Conservation (phyloP, 2,888 invertebrate species). For the Elgonia sp. region DNA sequence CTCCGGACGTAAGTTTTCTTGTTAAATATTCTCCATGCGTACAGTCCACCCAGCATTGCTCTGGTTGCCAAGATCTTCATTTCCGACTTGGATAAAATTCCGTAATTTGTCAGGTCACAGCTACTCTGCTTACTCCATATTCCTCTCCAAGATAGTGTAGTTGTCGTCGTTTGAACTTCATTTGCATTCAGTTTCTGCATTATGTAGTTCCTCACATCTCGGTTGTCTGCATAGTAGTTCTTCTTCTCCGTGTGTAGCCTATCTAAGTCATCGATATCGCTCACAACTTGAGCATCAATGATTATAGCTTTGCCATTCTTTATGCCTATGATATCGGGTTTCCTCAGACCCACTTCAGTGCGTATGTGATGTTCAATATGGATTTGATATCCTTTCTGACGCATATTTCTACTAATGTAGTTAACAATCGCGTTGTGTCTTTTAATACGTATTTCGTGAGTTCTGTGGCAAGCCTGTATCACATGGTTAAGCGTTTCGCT, state of each 20-base stretch:
- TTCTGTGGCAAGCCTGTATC: constrained; percentile 56
- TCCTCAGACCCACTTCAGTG: constrained; percentile 69
- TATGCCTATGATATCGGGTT: constrained; percentile 82
- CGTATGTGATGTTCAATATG: constrained; percentile 80
- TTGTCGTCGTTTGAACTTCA: constrained; percentile 49
- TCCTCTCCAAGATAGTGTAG: constrained; percentile 71
- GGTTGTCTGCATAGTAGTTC: background rate
- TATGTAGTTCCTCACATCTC: constrained; percentile 57
- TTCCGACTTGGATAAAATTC: constrained; percentile 53
- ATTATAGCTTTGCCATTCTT: constrained; percentile 78
- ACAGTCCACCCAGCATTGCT: constrained; percentile 65
- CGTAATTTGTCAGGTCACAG: background rate
- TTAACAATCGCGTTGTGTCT: constrained; percentile 81
- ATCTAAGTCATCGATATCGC: constrained; percentile 41
- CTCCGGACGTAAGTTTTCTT: constrained; percentile 43
- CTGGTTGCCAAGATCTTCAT: constrained; percentile 65
- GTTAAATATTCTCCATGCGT: constrained; percentile 54
- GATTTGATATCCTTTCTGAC: constrained; percentile 77
- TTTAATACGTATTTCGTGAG: constrained; percentile 81
- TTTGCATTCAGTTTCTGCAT: constrained; percentile 79
- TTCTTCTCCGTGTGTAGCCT: background rate
- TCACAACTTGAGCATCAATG: constrained; percentile 84
- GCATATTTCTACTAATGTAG: constrained; percentile 38
- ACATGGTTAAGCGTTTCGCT: constrained; percentile 63
- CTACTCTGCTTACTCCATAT: constrained; percentile 71